These are phyloP conservation scores for Macrosiphum euphorbiae DNA, from an alignment of 2,888 invertebrate species.

Conservation along the genomic window DNA sequence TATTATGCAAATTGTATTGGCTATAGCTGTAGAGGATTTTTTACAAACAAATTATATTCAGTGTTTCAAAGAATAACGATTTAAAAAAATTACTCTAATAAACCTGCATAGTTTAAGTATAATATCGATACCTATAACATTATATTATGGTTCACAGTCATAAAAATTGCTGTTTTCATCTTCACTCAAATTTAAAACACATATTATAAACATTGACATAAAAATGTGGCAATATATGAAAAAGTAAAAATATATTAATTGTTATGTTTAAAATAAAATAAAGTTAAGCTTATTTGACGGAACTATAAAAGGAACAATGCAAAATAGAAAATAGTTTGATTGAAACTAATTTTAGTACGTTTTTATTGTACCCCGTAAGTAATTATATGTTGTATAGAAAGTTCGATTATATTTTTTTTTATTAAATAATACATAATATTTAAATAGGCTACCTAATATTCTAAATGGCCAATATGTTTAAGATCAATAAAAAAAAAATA, in stretches of 20 bases:
- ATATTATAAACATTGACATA: neutral
- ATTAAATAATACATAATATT: neutral
- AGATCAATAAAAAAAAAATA: neutral
- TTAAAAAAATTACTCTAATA: neutral
- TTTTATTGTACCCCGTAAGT: neutral
- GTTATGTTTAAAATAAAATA: conserved; percentile 7
- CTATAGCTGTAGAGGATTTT: neutral
- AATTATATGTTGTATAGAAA: conserved; percentile 22
- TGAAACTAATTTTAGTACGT: neutral
- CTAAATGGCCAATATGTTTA: neutral
- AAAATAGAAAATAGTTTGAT: neutral
- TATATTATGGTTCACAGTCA: neutral
- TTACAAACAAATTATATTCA: neutral
- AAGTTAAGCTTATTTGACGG: neutral
- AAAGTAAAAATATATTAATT: neutral
- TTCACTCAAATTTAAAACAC: neutral
- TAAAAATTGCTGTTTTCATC: neutral
- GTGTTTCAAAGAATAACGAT: neutral
- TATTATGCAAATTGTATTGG: neutral
- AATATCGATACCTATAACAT: neutral
- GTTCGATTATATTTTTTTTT: neutral
- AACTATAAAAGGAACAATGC: neutral
- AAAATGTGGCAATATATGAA: neutral
- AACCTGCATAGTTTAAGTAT: neutral
- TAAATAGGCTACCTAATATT: neutral